Conservation (phyloP, 2,797 vertebrate species). For the Rhinatrema bivittatum region DNA sequence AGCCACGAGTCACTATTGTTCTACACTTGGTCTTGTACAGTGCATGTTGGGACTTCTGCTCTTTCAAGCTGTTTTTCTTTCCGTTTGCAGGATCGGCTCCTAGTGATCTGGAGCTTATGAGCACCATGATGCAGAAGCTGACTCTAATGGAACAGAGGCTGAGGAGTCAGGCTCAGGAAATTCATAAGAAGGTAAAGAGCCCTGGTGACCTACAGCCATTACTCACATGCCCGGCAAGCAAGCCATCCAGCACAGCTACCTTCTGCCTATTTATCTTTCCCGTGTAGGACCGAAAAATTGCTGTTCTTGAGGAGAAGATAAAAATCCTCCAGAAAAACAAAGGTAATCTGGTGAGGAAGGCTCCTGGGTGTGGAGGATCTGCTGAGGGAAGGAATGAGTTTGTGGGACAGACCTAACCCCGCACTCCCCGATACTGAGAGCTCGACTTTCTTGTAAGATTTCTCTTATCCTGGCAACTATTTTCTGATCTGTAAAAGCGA, state of each 20-base stretch:
- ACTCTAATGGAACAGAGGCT: constrained; percentile 59
- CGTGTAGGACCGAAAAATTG: constrained; percentile 66
- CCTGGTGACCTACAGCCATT: no score
- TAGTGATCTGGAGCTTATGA: constrained; percentile 50
- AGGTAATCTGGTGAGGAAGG: constrained; percentile 47
- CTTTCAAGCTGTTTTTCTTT: background rate
- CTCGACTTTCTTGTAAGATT: no score
- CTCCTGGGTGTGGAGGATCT: no score
- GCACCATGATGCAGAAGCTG: constrained; percentile 60
- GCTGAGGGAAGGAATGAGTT: no score
- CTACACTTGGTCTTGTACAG: no score
- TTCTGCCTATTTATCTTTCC: constrained; percentile 7
- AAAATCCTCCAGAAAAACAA: constrained; percentile 44
- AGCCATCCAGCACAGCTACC: background rate
- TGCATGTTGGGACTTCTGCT: no score
- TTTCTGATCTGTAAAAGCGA: no score
- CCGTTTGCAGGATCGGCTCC: constrained; percentile 37
- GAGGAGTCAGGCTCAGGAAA: constrained; percentile 56
- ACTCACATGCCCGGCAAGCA: background rate
- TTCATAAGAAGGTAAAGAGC: constrained; percentile 58
- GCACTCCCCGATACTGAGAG: no score
- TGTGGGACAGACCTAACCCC: no score
- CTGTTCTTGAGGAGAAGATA: constrained; percentile 60
- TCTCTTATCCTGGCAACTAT: no score
- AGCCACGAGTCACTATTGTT: no score